A percentile compares a stretch with the other conserved stretches of the same genome.
Evolutionary conservation across 2,888 invertebrate genomes (phyloP).

Genomic region (Phyllotreta striolata): DNA sequence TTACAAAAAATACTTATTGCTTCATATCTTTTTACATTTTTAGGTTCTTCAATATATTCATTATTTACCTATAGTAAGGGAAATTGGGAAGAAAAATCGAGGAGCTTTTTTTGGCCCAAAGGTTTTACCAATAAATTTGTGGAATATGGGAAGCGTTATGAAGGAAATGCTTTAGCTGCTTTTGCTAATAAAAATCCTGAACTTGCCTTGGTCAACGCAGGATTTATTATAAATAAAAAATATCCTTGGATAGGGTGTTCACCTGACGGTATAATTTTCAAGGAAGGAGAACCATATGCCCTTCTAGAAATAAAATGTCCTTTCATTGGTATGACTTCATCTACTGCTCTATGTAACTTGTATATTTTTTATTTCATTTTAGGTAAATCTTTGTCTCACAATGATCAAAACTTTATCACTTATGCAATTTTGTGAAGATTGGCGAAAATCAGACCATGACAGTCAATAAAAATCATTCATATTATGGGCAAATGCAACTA

Average conservation of each 20-base stretch:
- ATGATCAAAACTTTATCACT: neutral
- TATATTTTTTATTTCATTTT: conserved; percentile 10
- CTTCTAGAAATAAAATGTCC: conserved; percentile 38
- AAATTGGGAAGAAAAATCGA: conserved; percentile 22
- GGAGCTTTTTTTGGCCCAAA: conserved; percentile 31
- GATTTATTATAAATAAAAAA: conserved; percentile 24
- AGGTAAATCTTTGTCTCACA: conserved; percentile 5
- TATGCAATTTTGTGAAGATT: neutral
- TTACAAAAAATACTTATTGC: neutral
- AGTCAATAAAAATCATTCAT: conserved; percentile 28
- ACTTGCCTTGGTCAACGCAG: conserved; percentile 16
- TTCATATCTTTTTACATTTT: too few species aligned
- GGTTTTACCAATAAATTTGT: conserved; percentile 24
- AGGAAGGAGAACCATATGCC: conserved; percentile 29
- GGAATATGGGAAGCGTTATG: conserved; percentile 24
- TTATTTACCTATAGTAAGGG: conserved; percentile 23
- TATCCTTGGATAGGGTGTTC: conserved; percentile 36
- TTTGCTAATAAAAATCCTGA: neutral
- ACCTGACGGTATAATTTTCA: conserved; percentile 31
- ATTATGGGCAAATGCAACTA: conserved; percentile 34
- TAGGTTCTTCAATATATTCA: conserved; percentile 4
- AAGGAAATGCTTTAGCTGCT: conserved; percentile 8
- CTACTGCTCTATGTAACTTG: neutral
- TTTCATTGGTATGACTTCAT: conserved; percentile 18
- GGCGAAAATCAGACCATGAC: neutral